Base-by-base conservation (phyloP, 2,888 invertebrate genomes). In the Dryobotodes eremita region DNA sequence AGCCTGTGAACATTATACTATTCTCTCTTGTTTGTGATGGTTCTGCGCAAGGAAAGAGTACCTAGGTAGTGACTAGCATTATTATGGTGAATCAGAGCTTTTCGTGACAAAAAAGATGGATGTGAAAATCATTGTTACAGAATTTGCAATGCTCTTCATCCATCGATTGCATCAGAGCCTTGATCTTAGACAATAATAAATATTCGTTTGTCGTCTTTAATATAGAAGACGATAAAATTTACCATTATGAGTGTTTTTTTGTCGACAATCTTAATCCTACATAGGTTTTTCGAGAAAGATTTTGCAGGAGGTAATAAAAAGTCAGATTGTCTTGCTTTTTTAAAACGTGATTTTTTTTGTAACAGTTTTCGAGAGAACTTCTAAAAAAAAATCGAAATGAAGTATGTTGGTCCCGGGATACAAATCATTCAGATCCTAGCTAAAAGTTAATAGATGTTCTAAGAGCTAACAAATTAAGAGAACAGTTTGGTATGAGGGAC, bases 341-440 rank as follows among this genome's bases (percentile, higher is more conserved):
- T 26, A 15, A 20, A 66, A 23, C 46, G 6, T 71, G 15, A 0
- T 15, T 69, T 64, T 48, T 48, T n/a, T 48, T 26, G 13, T 11
- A 48, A 59, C 0, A 31, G 31, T 10, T 64, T 78, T 78, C 13
- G n/a, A 36, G 59, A 53, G 42, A 59, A 46, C 50, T 69, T 70
- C 59, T 42, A 13, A 69, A 79, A 64, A 6, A 83, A 66, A 55
- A 50, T 68, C 11, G 15, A 59, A 79, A 65, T 65, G 36, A 6
- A 7, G 5, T 5, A 84, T 61, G 23, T 80, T 80, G 80, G 84
- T 84, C 85, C 80, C 80, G 53, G 71, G 65, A 68, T 83, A 48
- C 26, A 55, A 69, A 53, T 48, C 59, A 55, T 83, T 83, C 26
- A 55, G 48, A 77, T 59, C 23, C 50, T 66, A 77, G 20, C 78